Base-by-base conservation (phyloP, 2,113 vertebrate genomes). In the Asarcornis scutulata region DNA sequence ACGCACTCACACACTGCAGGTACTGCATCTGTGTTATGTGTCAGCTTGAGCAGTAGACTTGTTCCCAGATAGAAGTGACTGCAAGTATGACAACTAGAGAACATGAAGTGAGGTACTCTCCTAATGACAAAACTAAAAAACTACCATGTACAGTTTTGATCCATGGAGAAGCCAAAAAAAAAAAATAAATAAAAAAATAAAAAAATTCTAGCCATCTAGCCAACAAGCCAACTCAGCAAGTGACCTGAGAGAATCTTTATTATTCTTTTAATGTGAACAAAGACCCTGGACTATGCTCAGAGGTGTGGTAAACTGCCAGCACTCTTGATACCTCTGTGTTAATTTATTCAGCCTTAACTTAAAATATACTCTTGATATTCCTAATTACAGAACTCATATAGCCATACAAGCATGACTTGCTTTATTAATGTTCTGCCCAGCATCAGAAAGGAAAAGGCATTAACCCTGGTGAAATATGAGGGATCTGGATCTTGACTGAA, bases 291-390 rank as follows among this genome's bases (percentile, higher is more conserved):
- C 26, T 86, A 59, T 25, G 68, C 69, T 13, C 62, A 93, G 79
- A 85, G 62, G 58, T 69, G 20, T 69, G 60, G 74, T 85, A 85
- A 92, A 72, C 38, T 66, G 34, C 42, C 66, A 78, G 7, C 2
- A 14, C 5, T 34, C 22, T 88, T 42, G 42, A 20, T 84, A 48
- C 5, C 6, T 40, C 79, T 86, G 7, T 34, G 50, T 50, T 83
- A 88, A 88, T 91, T 77, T 80, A 86, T 31, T 87, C 20, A 56
- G 16, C 32, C 85, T 58, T 64, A 80, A 55, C 63, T 83, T 79
- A 88, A 89, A 95, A 91, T 40, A 62, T 34, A 50, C 32, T 73
- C 79, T 80, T 90, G 79, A 80, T 50, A 42, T 87, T 91, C 62
- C 34, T 72, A 87, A 68, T 82, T 91, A 73, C 26, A 66, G 80